These are phyloP conservation scores for Pseudomyrmex sp. DNA, from an alignment of 1,140 invertebrate genomes.

Conservation along the genomic window DNA sequence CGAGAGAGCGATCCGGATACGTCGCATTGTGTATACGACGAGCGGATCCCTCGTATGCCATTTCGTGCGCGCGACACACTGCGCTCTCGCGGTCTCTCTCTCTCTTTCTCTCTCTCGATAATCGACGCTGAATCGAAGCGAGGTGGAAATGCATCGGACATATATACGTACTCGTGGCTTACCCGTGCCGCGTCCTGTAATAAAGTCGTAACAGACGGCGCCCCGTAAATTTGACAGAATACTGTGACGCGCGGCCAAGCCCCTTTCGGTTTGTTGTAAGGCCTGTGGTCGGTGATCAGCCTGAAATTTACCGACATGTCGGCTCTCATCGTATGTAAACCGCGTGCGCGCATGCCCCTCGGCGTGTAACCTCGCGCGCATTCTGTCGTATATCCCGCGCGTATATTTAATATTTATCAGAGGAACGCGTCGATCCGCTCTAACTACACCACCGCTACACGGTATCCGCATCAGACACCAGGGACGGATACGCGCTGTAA, in stretches of 20 bases:
- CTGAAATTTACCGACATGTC: conserved; percentile 77
- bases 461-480: conserved; percentile 51
- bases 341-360: conserved; percentile 24
- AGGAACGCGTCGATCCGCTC: conserved; percentile 64
- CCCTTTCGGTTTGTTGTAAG: conserved; percentile 72
- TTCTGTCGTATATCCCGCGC: conserved; percentile 27
- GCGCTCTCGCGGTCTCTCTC: background rate
- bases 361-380: conserved; percentile 29
- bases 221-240: conserved; percentile 79
- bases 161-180: conserved; percentile 37
- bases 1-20: background rate
- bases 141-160: conserved; percentile 7
- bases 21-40: conserved; percentile 6
- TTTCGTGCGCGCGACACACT: conserved; percentile 16
- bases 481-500: conserved; percentile 35
- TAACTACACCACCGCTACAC: conserved; percentile 43
- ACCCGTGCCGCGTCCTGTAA: conserved; percentile 71
- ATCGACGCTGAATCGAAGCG: conserved; percentile 27
- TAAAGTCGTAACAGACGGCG: conserved; percentile 77
- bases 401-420: conserved; percentile 68
- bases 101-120: conserved; percentile 6
- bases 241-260: conserved; percentile 67
- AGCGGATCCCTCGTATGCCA: conserved; percentile 1
- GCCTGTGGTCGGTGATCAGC: conserved; percentile 71
- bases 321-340: conserved; percentile 66